Evolutionary conservation across 2,797 vertebrate species (phyloP).

Genomic region (Trachops cirrhosus): DNA sequence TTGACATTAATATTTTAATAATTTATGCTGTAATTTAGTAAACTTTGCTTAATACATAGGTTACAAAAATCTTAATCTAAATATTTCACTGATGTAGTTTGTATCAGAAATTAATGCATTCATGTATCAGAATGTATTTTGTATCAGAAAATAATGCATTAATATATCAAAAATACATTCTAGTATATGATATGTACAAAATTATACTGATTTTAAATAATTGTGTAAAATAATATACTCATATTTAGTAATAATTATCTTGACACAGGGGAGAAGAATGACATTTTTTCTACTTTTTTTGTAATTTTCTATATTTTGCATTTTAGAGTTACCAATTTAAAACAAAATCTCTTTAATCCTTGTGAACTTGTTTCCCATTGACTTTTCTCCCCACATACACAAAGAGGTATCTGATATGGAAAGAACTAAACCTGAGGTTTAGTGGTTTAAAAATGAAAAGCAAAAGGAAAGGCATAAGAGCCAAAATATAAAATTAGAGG

Average conservation of each 20-base stretch:
- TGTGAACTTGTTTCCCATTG: neutral
- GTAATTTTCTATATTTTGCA: neutral
- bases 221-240: neutral
- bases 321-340: constrained; percentile 1
- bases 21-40: neutral
- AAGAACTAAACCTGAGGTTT: neutral
- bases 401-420: neutral
- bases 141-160: neutral
- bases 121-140: neutral
- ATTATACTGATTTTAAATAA: neutral
- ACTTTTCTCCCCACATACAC: neutral
- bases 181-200: neutral
- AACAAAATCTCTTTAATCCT: neutral
- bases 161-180: neutral
- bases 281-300: neutral
- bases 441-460: constrained; percentile 17
- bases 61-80: constrained; percentile 25
- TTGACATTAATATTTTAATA: neutral
- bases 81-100: neutral
- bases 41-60: neutral
- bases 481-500: constrained; percentile 26
- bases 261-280: neutral
- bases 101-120: neutral
- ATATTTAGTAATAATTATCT: neutral
- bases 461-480: neutral